Conservation (phyloP, 2,113 vertebrate species). For the Chloropsis cyanopogon region DNA sequence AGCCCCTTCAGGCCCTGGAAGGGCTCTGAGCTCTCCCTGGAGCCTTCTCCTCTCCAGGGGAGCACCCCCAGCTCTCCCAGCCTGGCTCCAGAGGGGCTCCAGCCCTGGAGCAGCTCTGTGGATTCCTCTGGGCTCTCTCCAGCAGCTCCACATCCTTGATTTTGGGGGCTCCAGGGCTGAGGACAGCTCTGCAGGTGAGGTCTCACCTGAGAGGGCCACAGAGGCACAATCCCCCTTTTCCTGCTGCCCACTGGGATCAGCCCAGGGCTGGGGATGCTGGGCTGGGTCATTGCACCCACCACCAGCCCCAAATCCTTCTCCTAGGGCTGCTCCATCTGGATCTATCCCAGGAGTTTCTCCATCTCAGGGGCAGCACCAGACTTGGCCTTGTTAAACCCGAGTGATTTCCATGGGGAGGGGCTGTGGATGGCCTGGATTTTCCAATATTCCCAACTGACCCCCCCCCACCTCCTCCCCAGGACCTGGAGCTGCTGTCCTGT, state of each 20-base stretch:
- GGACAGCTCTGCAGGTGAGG: not conserved
- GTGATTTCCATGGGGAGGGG: accelerated
- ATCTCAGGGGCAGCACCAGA: not conserved
- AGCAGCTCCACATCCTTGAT: not conserved
- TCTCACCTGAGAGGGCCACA: not conserved
- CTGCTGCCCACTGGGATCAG: not conserved
- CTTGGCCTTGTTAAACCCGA: not conserved
- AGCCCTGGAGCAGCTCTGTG: not conserved
- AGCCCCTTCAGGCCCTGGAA: not conserved
- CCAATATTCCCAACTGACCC: not conserved
- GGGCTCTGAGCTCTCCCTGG: not conserved
- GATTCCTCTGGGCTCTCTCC: not conserved
- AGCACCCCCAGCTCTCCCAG: not conserved
- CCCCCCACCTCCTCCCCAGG: too few relatives aligned
- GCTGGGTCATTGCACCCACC: not conserved
- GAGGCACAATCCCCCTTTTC: not conserved
- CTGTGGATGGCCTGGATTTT: not conserved
- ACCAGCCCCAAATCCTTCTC: not conserved
- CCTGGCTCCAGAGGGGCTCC: not conserved
- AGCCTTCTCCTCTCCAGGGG: not conserved
- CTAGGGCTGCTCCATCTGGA: not conserved
- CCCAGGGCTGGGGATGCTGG: not conserved
- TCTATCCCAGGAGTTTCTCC: not conserved
- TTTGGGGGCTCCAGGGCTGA: not conserved
- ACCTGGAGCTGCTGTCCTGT: not conserved